These are phyloP conservation scores for Irena cyanogastra DNA, from an alignment of 2,113 vertebrate species.

Conservation along the genomic window DNA sequence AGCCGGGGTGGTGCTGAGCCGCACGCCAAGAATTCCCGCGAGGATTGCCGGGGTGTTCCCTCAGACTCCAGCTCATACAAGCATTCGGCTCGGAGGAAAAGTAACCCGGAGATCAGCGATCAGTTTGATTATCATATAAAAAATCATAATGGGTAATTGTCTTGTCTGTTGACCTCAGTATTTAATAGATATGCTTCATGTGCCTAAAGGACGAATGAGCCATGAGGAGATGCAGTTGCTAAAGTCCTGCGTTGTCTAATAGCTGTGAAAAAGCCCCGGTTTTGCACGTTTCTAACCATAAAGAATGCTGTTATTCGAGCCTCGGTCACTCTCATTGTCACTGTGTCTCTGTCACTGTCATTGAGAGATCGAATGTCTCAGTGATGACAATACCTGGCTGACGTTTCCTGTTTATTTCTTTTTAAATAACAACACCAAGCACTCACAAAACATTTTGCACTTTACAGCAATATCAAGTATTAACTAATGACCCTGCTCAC, in stretches of 20 bases:
- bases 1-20: not conserved
- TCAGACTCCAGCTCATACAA: not conserved
- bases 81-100: not conserved
- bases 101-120: not conserved
- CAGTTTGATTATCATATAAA: not conserved
- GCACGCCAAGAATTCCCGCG: fast-evolving
- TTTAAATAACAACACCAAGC: slow-evolving; percentile 23
- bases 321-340: not conserved
- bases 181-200: not conserved
- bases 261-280: not conserved
- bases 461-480: slow-evolving; percentile 24
- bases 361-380: not conserved
- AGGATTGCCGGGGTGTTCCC: not conserved
- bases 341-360: not conserved
- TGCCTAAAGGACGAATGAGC: not conserved
- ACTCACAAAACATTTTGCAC: slow-evolving; percentile 27
- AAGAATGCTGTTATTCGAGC: not conserved
- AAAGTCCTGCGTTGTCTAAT: not conserved
- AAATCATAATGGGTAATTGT: not conserved
- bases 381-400: not conserved
- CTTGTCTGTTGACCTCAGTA: not conserved
- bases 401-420: slow-evolving; percentile 57
- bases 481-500: slow-evolving; percentile 49
- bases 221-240: not conserved
- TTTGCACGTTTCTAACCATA: not conserved